Evolutionary conservation across 2,888 invertebrate species (phyloP).

Genomic region (Ernsta delagoae): DNA sequence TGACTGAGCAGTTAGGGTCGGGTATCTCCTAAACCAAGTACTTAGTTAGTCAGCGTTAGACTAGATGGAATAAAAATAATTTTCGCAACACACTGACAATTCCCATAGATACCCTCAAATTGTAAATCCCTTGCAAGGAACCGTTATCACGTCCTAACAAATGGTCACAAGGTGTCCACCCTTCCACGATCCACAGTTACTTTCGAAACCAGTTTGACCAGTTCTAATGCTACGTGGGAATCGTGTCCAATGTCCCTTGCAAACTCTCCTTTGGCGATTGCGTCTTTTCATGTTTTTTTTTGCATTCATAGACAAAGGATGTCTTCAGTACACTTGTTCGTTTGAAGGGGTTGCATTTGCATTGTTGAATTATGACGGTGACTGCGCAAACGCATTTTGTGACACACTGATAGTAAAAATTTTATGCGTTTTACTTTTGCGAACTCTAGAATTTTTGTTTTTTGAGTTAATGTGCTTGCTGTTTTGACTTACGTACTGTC

Average conservation of each 20-base stretch:
- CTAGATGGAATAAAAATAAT: conserved; percentile 19
- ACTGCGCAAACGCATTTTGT: neutral
- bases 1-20: too few species aligned
- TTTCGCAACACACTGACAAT: conserved; percentile 31
- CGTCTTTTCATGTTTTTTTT: conserved; percentile 13
- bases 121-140: conserved; percentile 55
- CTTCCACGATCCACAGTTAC: conserved; percentile 49
- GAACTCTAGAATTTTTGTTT: too few species aligned
- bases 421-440: too few species aligned
- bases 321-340: conserved; percentile 52
- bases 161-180: conserved; percentile 59
- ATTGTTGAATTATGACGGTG: conserved; percentile 22
- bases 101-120: conserved; percentile 51
- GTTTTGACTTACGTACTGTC: too few species aligned
- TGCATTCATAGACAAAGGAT: conserved; percentile 39
- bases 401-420: neutral
- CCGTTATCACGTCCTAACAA: conserved; percentile 57
- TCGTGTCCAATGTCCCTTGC: conserved; percentile 61
- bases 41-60: too few species aligned
- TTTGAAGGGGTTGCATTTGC: conserved; percentile 39
- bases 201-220: conserved; percentile 74
- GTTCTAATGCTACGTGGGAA: conserved; percentile 66
- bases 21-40: too few species aligned
- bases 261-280: conserved; percentile 49
- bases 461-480: too few species aligned